Conservation (phyloP, 1,140 invertebrate species). For the Halictus rubicundus region DNA sequence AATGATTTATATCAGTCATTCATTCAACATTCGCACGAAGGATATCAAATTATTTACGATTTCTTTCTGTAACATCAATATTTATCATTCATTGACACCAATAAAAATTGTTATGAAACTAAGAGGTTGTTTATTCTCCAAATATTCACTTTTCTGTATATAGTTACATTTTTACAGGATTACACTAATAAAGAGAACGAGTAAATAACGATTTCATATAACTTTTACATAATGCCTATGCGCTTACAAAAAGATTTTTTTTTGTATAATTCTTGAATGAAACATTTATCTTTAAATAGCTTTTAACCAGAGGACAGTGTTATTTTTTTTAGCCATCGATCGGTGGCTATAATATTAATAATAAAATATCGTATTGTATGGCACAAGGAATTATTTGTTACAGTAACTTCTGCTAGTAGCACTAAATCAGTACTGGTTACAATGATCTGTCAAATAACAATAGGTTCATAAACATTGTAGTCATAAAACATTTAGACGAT, state of each 20-base stretch:
- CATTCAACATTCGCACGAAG: constrained; percentile 21
- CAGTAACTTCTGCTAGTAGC: constrained; percentile 36
- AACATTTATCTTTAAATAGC: constrained; percentile 49
- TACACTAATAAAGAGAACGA: constrained; percentile 47
- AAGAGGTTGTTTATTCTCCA: constrained; percentile 48
- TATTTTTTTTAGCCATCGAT: constrained; percentile 11
- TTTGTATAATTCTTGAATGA: constrained; percentile 43
- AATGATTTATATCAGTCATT: constrained; percentile 33
- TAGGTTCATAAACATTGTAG: not conserved
- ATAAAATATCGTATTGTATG: constrained; percentile 70
- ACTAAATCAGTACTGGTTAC: constrained; percentile 46
- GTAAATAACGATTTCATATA: constrained; percentile 61
- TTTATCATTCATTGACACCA: constrained; percentile 69
- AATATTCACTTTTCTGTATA: constrained; percentile 34
- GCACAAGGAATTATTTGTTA: constrained; percentile 67
- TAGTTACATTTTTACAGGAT: constrained; percentile 54
- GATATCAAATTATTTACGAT: constrained; percentile 46
- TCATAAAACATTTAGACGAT: constrained; percentile 11
- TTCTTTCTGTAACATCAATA: constrained; percentile 57
- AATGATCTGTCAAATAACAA: constrained; percentile 14
- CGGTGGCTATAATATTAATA: constrained; percentile 26
- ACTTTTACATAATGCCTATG: constrained; percentile 65
- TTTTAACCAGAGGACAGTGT: constrained; percentile 31
- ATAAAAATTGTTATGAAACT: constrained; percentile 73
- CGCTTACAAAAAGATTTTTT: constrained; percentile 67